Conservation (phyloP, 2,888 invertebrate species). For the Adineta ricciae region DNA sequence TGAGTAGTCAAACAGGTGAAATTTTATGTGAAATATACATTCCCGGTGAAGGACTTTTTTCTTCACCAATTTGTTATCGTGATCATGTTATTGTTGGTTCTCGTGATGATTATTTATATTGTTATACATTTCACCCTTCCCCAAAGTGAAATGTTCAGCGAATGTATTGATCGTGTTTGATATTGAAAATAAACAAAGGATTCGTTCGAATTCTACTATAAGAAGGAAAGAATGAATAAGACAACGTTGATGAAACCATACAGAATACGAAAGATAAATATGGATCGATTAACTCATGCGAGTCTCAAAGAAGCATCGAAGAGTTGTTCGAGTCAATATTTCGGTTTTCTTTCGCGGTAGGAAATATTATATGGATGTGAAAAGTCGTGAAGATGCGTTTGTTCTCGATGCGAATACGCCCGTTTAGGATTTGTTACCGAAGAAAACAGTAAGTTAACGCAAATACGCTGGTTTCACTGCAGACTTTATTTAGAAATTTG, state of each 20-base stretch:
- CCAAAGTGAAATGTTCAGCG: no score
- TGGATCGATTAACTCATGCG: slow-evolving; percentile 2
- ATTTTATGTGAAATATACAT: slow-evolving; percentile 46
- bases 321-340: neutral
- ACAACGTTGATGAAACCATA: no score
- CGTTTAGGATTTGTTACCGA: neutral
- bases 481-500: no score
- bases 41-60: slow-evolving; percentile 25
- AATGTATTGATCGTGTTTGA: no score
- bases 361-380: neutral
- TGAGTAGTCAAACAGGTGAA: slow-evolving; percentile 54
- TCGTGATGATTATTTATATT: slow-evolving; percentile 67
- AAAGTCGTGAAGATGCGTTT: neutral
- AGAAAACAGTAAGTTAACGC: neutral
- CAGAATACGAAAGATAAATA: no score
- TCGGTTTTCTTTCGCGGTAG: neutral
- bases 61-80: slow-evolving; percentile 58
- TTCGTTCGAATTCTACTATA: no score
- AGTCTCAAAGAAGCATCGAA: neutral
- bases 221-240: no score
- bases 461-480: no score
- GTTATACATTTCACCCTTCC: slow-evolving; percentile 45
- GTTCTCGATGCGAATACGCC: neutral
- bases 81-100: slow-evolving; percentile 64
- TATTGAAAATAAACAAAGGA: no score